phyloP scores from a whole-genome alignment of 2,888 invertebrate genomes.

The Gymnoscelis rufifasciata region DNA sequence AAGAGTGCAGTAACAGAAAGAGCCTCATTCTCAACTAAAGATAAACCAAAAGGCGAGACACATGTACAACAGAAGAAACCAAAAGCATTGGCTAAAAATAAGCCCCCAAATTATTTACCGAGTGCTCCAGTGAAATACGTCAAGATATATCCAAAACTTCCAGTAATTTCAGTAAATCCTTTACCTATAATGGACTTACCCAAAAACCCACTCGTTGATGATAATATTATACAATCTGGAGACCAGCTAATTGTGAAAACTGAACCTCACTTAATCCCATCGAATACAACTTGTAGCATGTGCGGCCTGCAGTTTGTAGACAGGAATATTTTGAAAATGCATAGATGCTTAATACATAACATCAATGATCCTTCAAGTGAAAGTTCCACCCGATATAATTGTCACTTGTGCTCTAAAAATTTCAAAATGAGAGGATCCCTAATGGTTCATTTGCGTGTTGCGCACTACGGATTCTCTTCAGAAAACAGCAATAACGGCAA shows the following conservation, averaged over 20 bases:
- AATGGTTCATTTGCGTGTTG: constrained; percentile 89
- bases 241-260: constrained; percentile 48
- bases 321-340: constrained; percentile 84
- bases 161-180: constrained; percentile 58
- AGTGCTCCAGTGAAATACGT: constrained; percentile 63
- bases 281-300: constrained; percentile 78
- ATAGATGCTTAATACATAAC: constrained; percentile 85
- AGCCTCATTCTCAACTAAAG: constrained; percentile 25
- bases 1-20: constrained; percentile 33
- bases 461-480: constrained; percentile 82
- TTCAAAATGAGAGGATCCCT: constrained; percentile 91
- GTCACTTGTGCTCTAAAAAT: constrained; percentile 87
- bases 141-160: constrained; percentile 71
- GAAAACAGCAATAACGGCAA: constrained; percentile 35
- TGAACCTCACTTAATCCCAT: constrained; percentile 43
- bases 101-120: constrained; percentile 41
- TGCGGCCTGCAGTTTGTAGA: constrained; percentile 87
- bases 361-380: constrained; percentile 57
- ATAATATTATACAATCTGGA: constrained; percentile 32
- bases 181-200: constrained; percentile 59
- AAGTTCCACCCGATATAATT: constrained; percentile 78
- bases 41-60: constrained; percentile 36
- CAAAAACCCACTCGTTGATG: constrained; percentile 35
- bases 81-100: constrained; percentile 65
- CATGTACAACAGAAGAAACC: constrained; percentile 49